Percentiles rank a stretch among this genome's conserved stretches.
Evolutionary conservation across 92 coral and sea anemone genomes (phyloP).

Genomic region (Porites lobata): DNA sequence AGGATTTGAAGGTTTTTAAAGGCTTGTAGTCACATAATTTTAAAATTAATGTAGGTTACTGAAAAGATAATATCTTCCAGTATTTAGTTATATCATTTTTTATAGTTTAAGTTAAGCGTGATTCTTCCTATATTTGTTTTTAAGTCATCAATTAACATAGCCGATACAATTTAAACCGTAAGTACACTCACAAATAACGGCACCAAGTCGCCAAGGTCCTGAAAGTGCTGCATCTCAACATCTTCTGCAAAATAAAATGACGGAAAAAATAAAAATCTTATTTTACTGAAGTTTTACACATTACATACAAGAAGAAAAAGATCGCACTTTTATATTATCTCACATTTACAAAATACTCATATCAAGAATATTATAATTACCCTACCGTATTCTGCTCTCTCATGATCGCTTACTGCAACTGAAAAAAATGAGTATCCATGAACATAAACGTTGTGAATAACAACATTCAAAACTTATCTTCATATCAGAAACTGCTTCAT

Average conservation of each 20-base stretch:
- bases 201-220: conserved; percentile 45
- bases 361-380: not conserved
- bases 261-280: not conserved
- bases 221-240: conserved; percentile 77
- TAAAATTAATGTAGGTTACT: no score
- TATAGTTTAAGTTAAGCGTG: no score
- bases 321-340: no score
- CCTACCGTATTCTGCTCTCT: conserved; percentile 36
- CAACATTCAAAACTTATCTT: not conserved
- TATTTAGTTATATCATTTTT: no score
- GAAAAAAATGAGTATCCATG: not conserved
- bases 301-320: no score
- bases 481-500: not conserved
- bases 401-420: conserved; percentile 5
- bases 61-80: no score
- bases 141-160: no score
- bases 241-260: conserved; percentile 51
- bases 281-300: no score
- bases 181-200: conserved; percentile 57
- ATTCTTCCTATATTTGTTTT: no score
- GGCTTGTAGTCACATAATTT: no score
- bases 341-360: no score
- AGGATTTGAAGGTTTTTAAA: no score
- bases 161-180: not conserved
- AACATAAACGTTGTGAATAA: not conserved